Base-by-base conservation (phyloP, 2,888 invertebrate species). In the Habroteleia sp. region DNA sequence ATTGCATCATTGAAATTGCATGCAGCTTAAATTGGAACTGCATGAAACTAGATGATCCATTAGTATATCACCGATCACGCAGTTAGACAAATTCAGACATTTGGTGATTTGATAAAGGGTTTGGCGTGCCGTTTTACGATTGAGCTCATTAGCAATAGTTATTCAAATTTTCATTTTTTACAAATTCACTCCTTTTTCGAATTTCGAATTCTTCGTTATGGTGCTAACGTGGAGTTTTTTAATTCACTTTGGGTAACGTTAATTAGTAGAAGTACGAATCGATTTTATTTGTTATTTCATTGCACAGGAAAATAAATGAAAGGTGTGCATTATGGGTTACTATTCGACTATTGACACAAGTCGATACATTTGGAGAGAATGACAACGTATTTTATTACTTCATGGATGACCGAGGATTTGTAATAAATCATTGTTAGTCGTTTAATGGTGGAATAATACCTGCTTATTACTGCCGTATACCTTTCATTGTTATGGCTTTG, bases 361-460 rank as follows among this genome's bases (percentile, higher is more conserved):
- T 39, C 23, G 16, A 48, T 37, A 31, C 11, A 11, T 44, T 29
- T 35, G 46, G 54, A 33, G 54, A 41, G 56, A 58, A 56, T 50
- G 48, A 62, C 52, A 50, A 50, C 31, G 27, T 8, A 11, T 54
- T 52, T 65, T 60, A 72, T 66, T 54, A 65, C 48, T 62, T 62
- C 31, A 65, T 35, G 29, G 16, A 11, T 37, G 8, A 23, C 27
- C 25, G 48, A 39, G 41, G 37, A 65, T 54, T 69, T 29, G 44
- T 60, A 46, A 58, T 78, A 63, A 77, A 76, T 80, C 76, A 74
- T 80, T 65, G 72, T 76, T 78, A 68, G 56, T 41, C 52, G 66
- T 52, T 68, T 74, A 77, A 79, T 76, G 66, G 54, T 37, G 58
- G 73, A 74, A 78, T 74, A 79, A 76, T 80, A 63, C 63, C 33